Conservation (phyloP, 2,888 invertebrate species). For the Nemotelus pantherinus region DNA sequence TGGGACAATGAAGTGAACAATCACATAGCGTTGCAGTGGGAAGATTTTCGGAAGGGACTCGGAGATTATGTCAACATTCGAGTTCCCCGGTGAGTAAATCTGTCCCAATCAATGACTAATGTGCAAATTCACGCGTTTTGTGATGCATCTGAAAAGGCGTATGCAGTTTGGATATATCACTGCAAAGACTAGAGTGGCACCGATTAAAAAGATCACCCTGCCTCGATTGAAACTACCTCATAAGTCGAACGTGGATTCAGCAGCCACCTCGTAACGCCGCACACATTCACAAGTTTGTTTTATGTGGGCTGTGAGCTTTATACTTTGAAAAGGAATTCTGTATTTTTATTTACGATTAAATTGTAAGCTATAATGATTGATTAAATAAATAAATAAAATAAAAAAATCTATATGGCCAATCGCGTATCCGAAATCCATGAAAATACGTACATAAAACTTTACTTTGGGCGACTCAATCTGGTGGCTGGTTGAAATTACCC, state of each 20-base stretch:
- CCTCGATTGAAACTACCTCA: neutral
- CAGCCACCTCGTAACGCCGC: too few relatives aligned
- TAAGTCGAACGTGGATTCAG: conserved; percentile 13
- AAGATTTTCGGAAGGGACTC: neutral
- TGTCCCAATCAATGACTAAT: neutral
- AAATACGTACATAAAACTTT: neutral
- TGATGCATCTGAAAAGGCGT: conserved; percentile 21
- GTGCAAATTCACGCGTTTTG: conserved; percentile 13
- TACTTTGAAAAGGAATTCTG: too few relatives aligned
- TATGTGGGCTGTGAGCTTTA: too few relatives aligned
- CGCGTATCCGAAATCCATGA: neutral
- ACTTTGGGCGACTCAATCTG: neutral
- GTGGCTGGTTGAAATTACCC: conserved; percentile 53
- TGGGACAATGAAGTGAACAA: neutral
- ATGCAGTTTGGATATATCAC: conserved; percentile 13
- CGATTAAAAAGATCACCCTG: neutral
- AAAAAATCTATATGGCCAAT: conserved; percentile 41
- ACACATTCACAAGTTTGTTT: too few relatives aligned
- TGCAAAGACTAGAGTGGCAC: conserved; percentile 15
- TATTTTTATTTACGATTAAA: too few relatives aligned
- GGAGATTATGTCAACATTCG: neutral
- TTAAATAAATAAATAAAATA: too few relatives aligned
- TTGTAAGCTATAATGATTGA: too few relatives aligned
- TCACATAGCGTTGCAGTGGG: neutral
- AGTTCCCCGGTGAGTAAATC: conserved; percentile 13